These are phyloP conservation scores for Agrotis ipsilon DNA, from an alignment of 2,888 invertebrate genomes.

Conservation along the genomic window DNA sequence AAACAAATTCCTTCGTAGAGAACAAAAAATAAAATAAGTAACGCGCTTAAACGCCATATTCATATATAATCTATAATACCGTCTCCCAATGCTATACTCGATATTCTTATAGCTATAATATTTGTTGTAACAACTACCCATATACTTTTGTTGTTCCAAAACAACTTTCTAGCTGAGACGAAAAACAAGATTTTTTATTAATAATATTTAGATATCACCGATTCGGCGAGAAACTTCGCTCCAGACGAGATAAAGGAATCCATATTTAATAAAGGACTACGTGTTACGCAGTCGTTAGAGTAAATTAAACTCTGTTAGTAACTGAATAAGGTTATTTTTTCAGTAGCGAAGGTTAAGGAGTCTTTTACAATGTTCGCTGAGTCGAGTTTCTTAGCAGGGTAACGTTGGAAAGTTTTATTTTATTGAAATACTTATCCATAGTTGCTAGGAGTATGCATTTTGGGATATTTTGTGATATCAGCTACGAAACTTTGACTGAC, in stretches of 20 bases:
- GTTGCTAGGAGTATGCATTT: constrained; percentile 37
- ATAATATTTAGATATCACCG: constrained; percentile 57
- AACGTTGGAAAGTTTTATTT: constrained; percentile 51
- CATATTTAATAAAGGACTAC: constrained; percentile 53
- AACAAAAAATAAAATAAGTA: not conserved
- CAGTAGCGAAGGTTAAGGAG: not conserved
- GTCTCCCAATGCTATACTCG: not conserved
- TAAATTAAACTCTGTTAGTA: constrained; percentile 30
- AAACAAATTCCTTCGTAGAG: too few relatives aligned
- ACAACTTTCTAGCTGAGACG: constrained; percentile 35
- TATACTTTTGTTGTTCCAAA: constrained; percentile 36
- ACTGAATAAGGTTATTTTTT: constrained; percentile 21
- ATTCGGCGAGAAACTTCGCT: constrained; percentile 50
- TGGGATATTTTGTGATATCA: constrained; percentile 32
- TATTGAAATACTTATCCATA: constrained; percentile 55
- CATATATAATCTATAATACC: constrained; percentile 12
- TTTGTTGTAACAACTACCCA: constrained; percentile 17
- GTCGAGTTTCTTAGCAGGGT: constrained; percentile 29
- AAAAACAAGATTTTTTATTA: constrained; percentile 61
- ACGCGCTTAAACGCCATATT: not conserved
- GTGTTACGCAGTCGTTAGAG: constrained; percentile 11
- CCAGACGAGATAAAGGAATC: constrained; percentile 51
- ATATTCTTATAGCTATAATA: constrained; percentile 29
- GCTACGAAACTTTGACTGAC: constrained; percentile 14
- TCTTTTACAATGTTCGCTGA: constrained; percentile 25